Evolutionary conservation across 2,113 vertebrate genomes (phyloP).

Genomic region (Orcinus orca): DNA sequence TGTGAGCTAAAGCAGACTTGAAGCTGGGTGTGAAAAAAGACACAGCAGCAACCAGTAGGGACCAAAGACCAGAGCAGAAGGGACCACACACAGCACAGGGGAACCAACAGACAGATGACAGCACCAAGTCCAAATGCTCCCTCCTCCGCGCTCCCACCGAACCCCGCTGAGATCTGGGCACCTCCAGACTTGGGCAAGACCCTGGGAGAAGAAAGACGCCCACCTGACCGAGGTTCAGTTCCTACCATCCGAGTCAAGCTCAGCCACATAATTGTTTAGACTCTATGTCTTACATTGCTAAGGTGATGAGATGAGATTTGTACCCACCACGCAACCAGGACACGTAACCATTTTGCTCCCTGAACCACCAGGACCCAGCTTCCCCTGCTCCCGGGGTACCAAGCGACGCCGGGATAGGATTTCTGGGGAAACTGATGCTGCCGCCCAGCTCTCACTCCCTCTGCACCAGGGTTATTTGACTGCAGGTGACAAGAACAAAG

Average conservation of each 20-base stretch:
- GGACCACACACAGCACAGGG: not conserved
- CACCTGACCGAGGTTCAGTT: accelerated
- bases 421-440: not conserved
- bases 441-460: not conserved
- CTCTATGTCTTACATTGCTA: not conserved
- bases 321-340: too few relatives aligned
- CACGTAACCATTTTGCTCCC: not conserved
- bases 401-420: not conserved
- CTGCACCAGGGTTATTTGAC: not conserved
- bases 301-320: not conserved
- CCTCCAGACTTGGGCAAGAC: not conserved
- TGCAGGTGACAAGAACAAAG: not conserved
- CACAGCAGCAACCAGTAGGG: not conserved
- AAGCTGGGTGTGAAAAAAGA: not conserved
- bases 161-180: accelerated
- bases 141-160: accelerated
- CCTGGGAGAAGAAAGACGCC: not conserved
- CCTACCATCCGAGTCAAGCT: not conserved
- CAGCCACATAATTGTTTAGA: too few relatives aligned
- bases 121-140: not conserved
- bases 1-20: too few relatives aligned
- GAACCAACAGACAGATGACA: not conserved
- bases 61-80: not conserved
- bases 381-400: not conserved
- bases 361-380: not conserved